Percentiles rank a stretch among this genome's conserved stretches.
Conservation (phyloP, 2,888 invertebrate species). For the Coecobrya sp. region DNA sequence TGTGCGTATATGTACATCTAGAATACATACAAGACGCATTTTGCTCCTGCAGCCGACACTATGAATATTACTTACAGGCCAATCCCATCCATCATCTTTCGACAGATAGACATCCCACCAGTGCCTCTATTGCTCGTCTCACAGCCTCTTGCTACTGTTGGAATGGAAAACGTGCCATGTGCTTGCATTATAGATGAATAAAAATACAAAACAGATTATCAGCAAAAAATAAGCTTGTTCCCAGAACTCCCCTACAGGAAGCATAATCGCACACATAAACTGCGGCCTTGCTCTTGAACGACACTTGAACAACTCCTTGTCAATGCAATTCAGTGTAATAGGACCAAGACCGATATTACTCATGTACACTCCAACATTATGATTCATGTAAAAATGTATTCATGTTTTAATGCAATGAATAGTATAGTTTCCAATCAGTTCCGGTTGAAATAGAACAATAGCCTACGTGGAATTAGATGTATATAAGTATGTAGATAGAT, state of each 20-base stretch:
- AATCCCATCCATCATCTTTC: slow-evolving; percentile 79
- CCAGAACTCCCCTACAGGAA: slow-evolving; percentile 25
- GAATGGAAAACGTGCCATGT: slow-evolving; percentile 59
- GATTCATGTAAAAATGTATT: too few species aligned
- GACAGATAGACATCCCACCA: slow-evolving; percentile 77
- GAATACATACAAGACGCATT: neutral
- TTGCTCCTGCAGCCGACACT: slow-evolving; percentile 49
- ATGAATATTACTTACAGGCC: slow-evolving; percentile 77
- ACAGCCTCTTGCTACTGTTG: slow-evolving; percentile 13
- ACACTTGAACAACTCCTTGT: slow-evolving; percentile 54
- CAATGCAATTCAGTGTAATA: slow-evolving; percentile 47
- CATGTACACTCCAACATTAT: neutral
- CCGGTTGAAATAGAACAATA: too few species aligned
- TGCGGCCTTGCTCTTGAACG: slow-evolving; percentile 66
- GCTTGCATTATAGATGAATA: slow-evolving; percentile 60
- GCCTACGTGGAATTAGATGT: too few species aligned
- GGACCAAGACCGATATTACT: neutral
- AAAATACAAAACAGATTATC: slow-evolving; percentile 57
- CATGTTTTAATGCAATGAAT: too few species aligned
- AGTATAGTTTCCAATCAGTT: too few species aligned
- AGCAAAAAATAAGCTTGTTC: neutral
- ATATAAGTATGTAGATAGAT: too few species aligned
- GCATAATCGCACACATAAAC: slow-evolving; percentile 17
- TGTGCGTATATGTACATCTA: neutral
- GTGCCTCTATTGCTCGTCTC: slow-evolving; percentile 49